Evolutionary conservation across 2,113 vertebrate species (phyloP).

Genomic region (Fregetta grallaria): DNA sequence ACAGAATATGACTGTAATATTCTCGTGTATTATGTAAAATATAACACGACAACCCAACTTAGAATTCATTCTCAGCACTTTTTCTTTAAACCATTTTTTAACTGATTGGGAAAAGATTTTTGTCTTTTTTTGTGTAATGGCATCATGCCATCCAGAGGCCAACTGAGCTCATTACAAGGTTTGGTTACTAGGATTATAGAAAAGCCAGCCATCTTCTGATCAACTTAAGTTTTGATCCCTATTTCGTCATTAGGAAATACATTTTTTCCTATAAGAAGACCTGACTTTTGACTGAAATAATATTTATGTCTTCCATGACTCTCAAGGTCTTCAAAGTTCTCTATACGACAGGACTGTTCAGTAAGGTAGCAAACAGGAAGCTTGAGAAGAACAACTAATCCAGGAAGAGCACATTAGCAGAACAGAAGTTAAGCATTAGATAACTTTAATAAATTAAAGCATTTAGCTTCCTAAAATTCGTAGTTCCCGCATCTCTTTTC

Average conservation of each 20-base stretch:
- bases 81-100: slow-evolving; percentile 12
- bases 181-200: neutral
- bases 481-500: neutral
- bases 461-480: neutral
- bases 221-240: neutral
- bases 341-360: rapidly evolving
- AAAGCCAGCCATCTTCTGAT: neutral
- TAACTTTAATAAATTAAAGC: neutral
- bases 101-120: neutral
- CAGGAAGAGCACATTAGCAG: neutral
- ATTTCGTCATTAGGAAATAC: neutral
- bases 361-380: neutral
- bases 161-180: neutral
- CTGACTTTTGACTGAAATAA: neutral
- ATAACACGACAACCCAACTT: neutral
- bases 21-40: rapidly evolving
- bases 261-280: neutral
- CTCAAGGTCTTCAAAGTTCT: neutral
- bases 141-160: slow-evolving; percentile 63
- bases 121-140: neutral
- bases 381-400: neutral
- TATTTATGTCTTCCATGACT: neutral
- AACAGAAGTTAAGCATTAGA: neutral
- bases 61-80: neutral
- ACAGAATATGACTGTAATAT: neutral